Evolutionary conservation across 2,113 vertebrate species (phyloP).

Genomic region (Chloropsis hardwickii): DNA sequence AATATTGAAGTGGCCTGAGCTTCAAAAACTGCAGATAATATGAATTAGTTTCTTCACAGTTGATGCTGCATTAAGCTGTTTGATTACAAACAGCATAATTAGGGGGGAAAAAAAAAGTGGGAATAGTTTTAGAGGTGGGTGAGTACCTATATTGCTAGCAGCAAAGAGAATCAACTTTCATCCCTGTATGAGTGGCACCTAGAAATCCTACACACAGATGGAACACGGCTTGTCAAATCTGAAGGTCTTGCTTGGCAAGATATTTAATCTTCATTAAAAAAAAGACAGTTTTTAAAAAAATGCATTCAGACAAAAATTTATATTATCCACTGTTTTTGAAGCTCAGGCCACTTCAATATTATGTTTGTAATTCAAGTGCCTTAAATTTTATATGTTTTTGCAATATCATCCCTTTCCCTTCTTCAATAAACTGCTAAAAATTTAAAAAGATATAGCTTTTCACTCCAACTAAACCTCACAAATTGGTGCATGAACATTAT

Average conservation of each 20-base stretch:
- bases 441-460: background rate
- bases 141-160: background rate
- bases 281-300: background rate
- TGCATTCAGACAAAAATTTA: background rate
- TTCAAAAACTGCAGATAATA: no score
- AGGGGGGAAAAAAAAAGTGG: accelerated
- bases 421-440: background rate
- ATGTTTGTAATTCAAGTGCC: background rate
- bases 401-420: background rate
- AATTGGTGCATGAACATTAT: background rate
- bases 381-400: background rate
- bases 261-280: background rate
- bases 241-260: background rate
- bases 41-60: background rate
- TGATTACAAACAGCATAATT: background rate
- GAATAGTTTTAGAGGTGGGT: background rate
- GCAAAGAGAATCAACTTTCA: background rate
- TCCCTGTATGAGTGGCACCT: background rate
- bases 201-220: background rate
- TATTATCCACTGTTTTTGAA: background rate
- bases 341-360: background rate
- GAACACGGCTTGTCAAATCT: background rate
- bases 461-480: background rate
- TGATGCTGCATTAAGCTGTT: background rate
- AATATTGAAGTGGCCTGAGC: no score